phyloP scores from a whole-genome alignment of 2,888 invertebrate species.

The Glyphotaelius pellucidus region DNA sequence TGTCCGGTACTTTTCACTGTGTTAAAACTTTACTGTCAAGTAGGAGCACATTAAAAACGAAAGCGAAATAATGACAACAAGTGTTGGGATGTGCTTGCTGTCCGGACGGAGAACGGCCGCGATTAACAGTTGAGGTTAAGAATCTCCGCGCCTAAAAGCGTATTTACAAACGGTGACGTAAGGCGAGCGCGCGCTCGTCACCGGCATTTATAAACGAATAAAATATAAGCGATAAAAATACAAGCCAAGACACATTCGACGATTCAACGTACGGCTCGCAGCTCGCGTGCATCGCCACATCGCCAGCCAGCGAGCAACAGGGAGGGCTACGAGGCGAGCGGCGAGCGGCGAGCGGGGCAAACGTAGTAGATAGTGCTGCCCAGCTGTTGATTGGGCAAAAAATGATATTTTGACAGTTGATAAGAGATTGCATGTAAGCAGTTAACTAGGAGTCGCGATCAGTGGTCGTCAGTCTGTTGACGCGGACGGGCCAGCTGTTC shows the following conservation, averaged over 20 bases:
- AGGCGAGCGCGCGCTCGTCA: conserved; percentile 50
- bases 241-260: conserved; percentile 27
- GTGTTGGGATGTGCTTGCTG: not conserved
- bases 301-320: not conserved
- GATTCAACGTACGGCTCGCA: conserved; percentile 20
- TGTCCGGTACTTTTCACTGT: conserved; percentile 4
- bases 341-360: not conserved
- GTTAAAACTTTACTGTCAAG: not conserved
- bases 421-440: not conserved
- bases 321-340: not conserved
- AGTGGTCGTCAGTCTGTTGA: not conserved
- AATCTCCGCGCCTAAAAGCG: conserved; percentile 48
- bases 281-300: not conserved
- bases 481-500: not conserved
- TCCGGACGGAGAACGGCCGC: conserved; percentile 3
- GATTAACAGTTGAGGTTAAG: conserved; percentile 49
- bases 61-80: conserved; percentile 30
- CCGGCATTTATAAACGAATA: conserved; percentile 56
- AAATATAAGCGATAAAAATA: conserved; percentile 52
- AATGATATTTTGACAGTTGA: not conserved
- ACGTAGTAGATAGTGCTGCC: not conserved
- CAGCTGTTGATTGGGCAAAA: not conserved
- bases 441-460: not conserved
- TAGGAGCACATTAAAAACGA: not conserved
- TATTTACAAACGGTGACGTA: conserved; percentile 65